A percentile compares a stretch with the other conserved stretches of the same genome.
phyloP scores from a whole-genome alignment of 2,888 invertebrate species.

The Helicoverpa assulta region DNA sequence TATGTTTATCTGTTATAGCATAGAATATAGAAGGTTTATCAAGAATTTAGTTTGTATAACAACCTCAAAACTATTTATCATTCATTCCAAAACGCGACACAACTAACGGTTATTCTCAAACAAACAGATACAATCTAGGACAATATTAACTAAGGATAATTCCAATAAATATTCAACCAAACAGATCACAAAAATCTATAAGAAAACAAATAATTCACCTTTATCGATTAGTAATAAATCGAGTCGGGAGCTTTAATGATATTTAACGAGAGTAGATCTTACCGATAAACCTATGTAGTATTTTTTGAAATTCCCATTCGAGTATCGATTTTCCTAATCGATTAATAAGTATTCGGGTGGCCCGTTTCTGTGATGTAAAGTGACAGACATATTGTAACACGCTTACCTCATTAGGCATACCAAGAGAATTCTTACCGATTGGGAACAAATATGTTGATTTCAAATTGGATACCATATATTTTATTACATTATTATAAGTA shows the following conservation, averaged over 20 bases:
- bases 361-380: conserved; percentile 65
- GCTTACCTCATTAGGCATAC: conserved; percentile 70
- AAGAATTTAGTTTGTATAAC: neutral
- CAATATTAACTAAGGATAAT: conserved; percentile 52
- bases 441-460: conserved; percentile 59
- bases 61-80: neutral
- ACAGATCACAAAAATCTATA: conserved; percentile 62
- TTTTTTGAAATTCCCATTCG: conserved; percentile 71
- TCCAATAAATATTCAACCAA: conserved; percentile 53
- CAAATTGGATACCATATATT: conserved; percentile 68
- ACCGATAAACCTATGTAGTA: conserved; percentile 72
- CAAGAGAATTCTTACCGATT: conserved; percentile 69
- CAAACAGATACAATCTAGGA: conserved; percentile 37
- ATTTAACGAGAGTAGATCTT: conserved; percentile 82
- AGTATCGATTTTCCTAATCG: conserved; percentile 81
- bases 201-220: conserved; percentile 77
- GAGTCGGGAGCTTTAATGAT: conserved; percentile 78
- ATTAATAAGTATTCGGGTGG: conserved; percentile 77
- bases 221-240: conserved; percentile 82
- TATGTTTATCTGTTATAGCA: neutral
- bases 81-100: conserved; percentile 4
- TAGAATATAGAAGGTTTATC: neutral
- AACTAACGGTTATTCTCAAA: conserved; percentile 2
- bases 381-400: conserved; percentile 69
- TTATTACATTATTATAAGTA: conserved; percentile 65